Percentiles rank a stretch among this genome's conserved stretches.
Evolutionary conservation across 1,140 invertebrate genomes (phyloP).

Genomic region (Maniola jurtina): DNA sequence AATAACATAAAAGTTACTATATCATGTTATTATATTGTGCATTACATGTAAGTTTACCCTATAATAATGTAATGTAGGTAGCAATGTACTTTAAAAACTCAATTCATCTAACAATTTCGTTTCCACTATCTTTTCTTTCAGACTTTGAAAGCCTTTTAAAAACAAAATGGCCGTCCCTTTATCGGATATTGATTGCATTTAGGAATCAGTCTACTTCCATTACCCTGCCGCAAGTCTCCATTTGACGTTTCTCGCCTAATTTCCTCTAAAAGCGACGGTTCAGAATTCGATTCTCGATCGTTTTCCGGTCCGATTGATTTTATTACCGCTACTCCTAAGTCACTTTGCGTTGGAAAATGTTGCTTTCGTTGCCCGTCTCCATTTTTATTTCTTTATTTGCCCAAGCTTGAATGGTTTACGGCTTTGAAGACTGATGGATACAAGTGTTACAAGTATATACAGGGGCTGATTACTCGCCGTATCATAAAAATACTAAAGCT

Average conservation of each 20-base stretch:
- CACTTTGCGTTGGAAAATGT: constrained; percentile 14
- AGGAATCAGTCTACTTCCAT: constrained; percentile 32
- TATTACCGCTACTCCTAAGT: constrained; percentile 29
- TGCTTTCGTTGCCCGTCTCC: constrained; percentile 2
- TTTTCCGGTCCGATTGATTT: constrained; percentile 35
- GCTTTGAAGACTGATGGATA: neutral
- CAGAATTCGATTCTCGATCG: constrained; percentile 37
- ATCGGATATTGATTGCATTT: constrained; percentile 26
- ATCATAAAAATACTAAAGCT: too few species aligned
- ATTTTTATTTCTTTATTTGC: constrained; percentile 7
- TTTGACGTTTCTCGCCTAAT: constrained; percentile 30
- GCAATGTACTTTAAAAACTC: neutral
- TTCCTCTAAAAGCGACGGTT: constrained; percentile 32
- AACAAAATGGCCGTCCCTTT: constrained; percentile 15
- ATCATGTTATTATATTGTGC: too few species aligned
- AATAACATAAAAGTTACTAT: neutral
- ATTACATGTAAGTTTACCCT: too few species aligned
- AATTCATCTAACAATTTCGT: neutral
- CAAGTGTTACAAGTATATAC: neutral
- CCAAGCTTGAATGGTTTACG: constrained; percentile 4
- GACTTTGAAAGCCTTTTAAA: constrained; percentile 1
- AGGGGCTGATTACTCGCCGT: neutral
- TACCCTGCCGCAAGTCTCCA: constrained; percentile 22
- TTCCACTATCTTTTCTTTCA: neutral
- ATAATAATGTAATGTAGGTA: too few species aligned